phyloP scores from a whole-genome alignment of 2,888 invertebrate genomes.

The Balanococcus diminutus region DNA sequence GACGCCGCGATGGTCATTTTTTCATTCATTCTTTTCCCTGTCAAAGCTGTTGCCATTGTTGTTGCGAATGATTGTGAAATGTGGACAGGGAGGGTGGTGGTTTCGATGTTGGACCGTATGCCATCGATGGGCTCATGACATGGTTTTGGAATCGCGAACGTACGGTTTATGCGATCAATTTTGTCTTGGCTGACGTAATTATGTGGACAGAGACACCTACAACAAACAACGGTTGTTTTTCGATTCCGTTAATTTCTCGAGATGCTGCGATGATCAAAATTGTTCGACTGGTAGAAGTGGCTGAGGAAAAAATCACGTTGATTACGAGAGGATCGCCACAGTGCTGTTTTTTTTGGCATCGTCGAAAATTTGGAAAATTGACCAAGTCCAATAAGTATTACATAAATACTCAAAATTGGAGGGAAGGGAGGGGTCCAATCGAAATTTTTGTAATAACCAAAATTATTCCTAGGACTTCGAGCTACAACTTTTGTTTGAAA shows the following conservation, averaged over 20 bases:
- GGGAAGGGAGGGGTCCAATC: neutral
- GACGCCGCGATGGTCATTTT: neutral
- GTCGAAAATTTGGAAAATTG: no score
- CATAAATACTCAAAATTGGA: no score
- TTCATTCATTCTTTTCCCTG: neutral
- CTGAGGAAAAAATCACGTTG: neutral
- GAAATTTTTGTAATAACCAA: no score
- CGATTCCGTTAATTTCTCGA: neutral
- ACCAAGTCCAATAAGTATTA: no score
- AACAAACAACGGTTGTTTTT: neutral
- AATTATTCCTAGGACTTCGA: no score
- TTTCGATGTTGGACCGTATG: neutral
- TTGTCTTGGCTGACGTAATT: neutral
- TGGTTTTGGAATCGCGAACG: neutral
- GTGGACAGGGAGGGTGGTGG: neutral
- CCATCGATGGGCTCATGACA: neutral
- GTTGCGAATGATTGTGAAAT: neutral
- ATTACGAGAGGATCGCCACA: no score
- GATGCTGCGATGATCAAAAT: neutral
- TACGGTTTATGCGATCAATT: neutral
- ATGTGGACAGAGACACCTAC: neutral
- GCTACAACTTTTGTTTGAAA: no score
- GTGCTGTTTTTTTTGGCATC: no score
- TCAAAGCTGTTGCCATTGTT: no score
- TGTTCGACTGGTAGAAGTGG: neutral